A percentile compares a stretch with the other conserved stretches of the same genome.
Conservation (phyloP, 2,797 vertebrate genomes). For the Myotis planiceps region DNA sequence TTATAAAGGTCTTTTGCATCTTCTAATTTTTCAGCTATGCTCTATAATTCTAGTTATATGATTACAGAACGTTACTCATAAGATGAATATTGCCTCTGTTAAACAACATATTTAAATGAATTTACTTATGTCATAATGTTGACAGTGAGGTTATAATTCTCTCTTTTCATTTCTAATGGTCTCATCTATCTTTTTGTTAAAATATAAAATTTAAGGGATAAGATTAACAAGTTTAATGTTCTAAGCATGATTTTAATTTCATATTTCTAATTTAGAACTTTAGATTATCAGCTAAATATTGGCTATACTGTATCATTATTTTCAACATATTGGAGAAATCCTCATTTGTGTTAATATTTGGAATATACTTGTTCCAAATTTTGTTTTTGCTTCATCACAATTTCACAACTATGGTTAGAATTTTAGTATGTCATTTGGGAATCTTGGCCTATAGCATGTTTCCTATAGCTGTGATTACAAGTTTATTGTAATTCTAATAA, state of each 20-base stretch:
- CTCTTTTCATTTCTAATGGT: constrained; percentile 15
- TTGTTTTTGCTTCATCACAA: neutral
- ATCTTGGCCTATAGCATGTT: neutral
- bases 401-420: constrained; percentile 34
- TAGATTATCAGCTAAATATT: neutral
- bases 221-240: constrained; percentile 5
- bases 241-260: constrained; percentile 27
- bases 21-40: neutral
- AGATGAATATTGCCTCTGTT: neutral
- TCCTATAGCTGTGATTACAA: neutral
- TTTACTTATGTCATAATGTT: neutral
- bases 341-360: constrained; percentile 27
- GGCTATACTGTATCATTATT: neutral
- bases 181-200: neutral
- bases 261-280: neutral
- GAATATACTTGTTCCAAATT: neutral
- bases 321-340: neutral
- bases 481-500: constrained; percentile 5
- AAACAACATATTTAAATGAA: neutral
- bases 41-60: neutral
- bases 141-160: neutral
- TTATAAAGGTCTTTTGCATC: neutral
- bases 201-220: constrained; percentile 26
- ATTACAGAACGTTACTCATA: neutral
- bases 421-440: constrained; percentile 47